phyloP scores from a whole-genome alignment of 1,140 invertebrate species.

The Drosophila nigromelanica region DNA sequence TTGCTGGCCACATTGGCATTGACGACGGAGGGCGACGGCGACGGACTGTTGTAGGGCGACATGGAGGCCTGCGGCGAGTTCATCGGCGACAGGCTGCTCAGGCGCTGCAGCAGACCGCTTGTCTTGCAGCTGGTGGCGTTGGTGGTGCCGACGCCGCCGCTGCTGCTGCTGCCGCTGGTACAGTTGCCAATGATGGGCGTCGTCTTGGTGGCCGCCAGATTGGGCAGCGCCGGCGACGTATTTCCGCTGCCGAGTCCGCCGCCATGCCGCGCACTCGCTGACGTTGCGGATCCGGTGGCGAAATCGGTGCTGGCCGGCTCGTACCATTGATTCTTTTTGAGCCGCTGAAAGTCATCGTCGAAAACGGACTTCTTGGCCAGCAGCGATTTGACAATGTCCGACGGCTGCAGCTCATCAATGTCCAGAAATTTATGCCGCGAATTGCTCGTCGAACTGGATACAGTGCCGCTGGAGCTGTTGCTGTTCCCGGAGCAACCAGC shows the following conservation, averaged over 20 bases:
- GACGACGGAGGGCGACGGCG: slow-evolving; percentile 71
- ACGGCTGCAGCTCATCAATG: slow-evolving; percentile 93
- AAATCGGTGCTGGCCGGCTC: slow-evolving; percentile 85
- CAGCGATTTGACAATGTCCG: slow-evolving; percentile 96
- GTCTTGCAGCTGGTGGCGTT: slow-evolving; percentile 49
- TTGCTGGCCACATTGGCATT: slow-evolving; percentile 11
- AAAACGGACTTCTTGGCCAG: slow-evolving; percentile 96
- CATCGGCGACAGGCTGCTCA: slow-evolving; percentile 81
- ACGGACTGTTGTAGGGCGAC: slow-evolving; percentile 82
- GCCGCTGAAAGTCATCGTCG: slow-evolving; percentile 96
- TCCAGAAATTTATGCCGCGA: slow-evolving; percentile 87
- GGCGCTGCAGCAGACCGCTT: slow-evolving; percentile 62
- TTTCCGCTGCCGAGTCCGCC: slow-evolving; percentile 59
- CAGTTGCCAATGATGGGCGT: slow-evolving; percentile 71
- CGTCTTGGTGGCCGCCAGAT: slow-evolving; percentile 75
- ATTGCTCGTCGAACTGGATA: slow-evolving; percentile 84
- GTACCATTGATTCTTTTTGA: slow-evolving; percentile 95
- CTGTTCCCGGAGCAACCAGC: slow-evolving; percentile 57
- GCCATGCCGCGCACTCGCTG: slow-evolving; percentile 32
- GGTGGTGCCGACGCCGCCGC: slow-evolving; percentile 13
- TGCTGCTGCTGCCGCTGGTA: slow-evolving; percentile 4
- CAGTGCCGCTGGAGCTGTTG: slow-evolving; percentile 71
- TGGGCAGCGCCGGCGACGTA: slow-evolving; percentile 79
- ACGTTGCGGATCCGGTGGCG: slow-evolving; percentile 32
- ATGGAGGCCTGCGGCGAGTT: slow-evolving; percentile 82